Conservation (phyloP, 53 echinoderm and acorn worm species). For the Henricia sp. region DNA sequence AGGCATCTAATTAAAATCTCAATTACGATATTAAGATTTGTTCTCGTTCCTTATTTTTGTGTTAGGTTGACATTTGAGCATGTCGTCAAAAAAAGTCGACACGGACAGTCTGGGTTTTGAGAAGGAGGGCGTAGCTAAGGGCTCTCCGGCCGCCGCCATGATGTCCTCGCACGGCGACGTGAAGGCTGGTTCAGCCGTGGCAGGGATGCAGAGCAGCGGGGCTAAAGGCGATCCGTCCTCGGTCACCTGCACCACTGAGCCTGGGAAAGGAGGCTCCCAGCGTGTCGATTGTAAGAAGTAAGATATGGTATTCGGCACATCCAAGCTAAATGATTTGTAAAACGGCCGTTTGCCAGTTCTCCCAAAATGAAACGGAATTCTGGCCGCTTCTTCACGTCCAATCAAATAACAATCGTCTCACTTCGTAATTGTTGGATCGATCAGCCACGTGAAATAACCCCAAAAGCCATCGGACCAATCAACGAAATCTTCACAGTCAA, state of each 20-base stretch:
- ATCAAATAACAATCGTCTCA: no score
- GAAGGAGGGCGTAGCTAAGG: neutral
- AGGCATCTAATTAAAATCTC: no score
- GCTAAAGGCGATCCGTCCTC: neutral
- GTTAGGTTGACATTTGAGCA: neutral
- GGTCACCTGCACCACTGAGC: neutral
- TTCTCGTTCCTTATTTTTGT: no score
- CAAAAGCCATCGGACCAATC: no score
- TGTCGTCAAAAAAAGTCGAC: neutral
- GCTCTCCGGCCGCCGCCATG: neutral
- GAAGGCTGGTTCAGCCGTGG: constrained; percentile 1
- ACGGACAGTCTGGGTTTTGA: neutral
- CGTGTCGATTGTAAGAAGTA: neutral
- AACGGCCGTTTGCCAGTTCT: no score
- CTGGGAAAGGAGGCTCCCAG: neutral
- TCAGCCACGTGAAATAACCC: no score
- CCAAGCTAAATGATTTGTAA: no score
- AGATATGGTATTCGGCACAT: neutral
- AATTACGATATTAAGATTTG: no score
- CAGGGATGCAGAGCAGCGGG: constrained; percentile 12
- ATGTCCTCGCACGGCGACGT: constrained; percentile 16
- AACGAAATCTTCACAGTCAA: no score
- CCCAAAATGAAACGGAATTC: no score
- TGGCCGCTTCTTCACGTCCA: no score
- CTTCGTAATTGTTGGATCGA: no score